A percentile compares a stretch with the other conserved stretches of the same genome.
Conservation (phyloP, 2,888 invertebrate genomes). For the Incurvaria masculella region DNA sequence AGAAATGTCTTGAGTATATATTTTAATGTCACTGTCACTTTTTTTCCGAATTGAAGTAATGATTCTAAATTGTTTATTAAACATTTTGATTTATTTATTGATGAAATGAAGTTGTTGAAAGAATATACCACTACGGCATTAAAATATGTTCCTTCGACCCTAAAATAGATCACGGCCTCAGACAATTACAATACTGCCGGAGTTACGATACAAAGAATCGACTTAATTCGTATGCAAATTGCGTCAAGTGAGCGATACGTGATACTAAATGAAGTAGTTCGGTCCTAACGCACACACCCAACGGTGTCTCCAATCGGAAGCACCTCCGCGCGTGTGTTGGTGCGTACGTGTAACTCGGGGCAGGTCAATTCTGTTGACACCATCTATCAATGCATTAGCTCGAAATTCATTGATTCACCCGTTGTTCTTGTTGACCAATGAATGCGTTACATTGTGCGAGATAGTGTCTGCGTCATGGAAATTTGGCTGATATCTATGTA, state of each 20-base stretch:
- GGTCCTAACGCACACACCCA: neutral
- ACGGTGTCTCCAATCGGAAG: neutral
- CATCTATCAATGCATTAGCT: conserved; percentile 32
- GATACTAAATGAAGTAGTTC: neutral
- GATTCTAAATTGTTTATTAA: no score
- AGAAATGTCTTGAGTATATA: no score
- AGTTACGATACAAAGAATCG: neutral
- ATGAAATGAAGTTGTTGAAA: no score
- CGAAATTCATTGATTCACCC: neutral
- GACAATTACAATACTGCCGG: neutral
- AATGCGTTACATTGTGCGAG: no score
- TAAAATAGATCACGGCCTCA: neutral
- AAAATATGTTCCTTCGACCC: neutral
- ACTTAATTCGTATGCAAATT: neutral
- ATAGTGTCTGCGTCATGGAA: neutral
- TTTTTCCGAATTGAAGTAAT: no score
- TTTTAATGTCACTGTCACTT: no score
- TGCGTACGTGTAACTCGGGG: conserved; percentile 7
- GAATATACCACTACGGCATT: no score
- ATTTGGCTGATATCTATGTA: no score
- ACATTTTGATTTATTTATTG: no score
- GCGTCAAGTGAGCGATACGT: neutral
- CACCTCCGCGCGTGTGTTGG: neutral
- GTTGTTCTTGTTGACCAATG: neutral
- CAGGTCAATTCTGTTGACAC: conserved; percentile 47